Evolutionary conservation across 2,113 vertebrate species (phyloP).

Genomic region (Thalassoma bifasciatum): DNA sequence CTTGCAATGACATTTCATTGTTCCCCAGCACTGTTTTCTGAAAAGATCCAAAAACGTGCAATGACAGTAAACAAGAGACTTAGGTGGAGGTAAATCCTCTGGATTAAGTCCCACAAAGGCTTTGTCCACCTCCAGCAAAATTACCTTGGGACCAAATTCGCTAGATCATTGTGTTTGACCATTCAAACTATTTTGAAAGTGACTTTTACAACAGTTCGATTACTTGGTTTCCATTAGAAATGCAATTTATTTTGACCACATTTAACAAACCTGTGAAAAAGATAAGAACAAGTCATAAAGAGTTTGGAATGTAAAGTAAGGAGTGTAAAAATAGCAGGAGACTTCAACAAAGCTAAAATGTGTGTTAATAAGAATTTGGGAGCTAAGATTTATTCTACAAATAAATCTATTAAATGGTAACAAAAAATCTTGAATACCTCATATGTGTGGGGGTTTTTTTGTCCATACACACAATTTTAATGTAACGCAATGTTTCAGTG

Average conservation of each 20-base stretch:
- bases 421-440: not conserved
- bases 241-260: not conserved
- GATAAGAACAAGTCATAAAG: slow-evolving; percentile 11
- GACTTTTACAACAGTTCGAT: slow-evolving; percentile 38
- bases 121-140: not conserved
- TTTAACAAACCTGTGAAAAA: slow-evolving; percentile 19
- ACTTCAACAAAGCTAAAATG: too few relatives aligned
- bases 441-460: not conserved
- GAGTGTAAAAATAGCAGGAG: too few relatives aligned
- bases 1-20: not conserved
- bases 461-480: not conserved
- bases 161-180: slow-evolving; percentile 8
- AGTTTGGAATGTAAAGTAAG: too few relatives aligned
- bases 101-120: slow-evolving; percentile 3
- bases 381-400: not conserved
- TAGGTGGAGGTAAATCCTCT: not conserved
- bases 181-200: slow-evolving; percentile 27
- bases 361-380: not conserved
- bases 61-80: not conserved
- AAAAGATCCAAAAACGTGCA: not conserved
- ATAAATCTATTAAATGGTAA: not conserved
- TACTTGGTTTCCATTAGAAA: slow-evolving; percentile 24
- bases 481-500: not conserved
- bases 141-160: not conserved
- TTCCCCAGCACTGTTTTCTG: not conserved